phyloP scores from a whole-genome alignment of 1,140 invertebrate species.

The Temnothorax longispinosus region DNA sequence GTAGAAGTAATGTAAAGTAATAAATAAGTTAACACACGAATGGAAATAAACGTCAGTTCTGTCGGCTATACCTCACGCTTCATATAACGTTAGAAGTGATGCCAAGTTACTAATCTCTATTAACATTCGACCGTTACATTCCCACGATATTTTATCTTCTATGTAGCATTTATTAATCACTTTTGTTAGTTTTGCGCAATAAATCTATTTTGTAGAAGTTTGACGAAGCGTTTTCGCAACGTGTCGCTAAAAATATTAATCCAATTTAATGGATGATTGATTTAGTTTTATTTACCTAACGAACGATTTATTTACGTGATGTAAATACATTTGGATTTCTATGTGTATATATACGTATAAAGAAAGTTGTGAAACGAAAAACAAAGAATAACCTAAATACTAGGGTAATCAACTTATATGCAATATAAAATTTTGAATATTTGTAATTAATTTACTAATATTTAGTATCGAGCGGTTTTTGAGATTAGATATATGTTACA shows the following conservation, averaged over 20 bases:
- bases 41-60: constrained; percentile 13
- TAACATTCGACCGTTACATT: not conserved
- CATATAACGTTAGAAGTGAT: not conserved
- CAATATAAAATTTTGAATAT: not conserved
- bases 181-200: not conserved
- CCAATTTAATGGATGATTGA: constrained; percentile 11
- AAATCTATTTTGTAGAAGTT: constrained; percentile 15
- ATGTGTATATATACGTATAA: not conserved
- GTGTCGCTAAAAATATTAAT: constrained; percentile 3
- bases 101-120: constrained; percentile 18
- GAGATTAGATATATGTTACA: not conserved
- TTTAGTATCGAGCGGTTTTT: not conserved
- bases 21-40: constrained; percentile 25
- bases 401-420: not conserved
- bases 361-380: not conserved
- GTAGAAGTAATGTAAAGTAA: constrained; percentile 8
- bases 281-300: constrained; percentile 7
- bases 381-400: not conserved
- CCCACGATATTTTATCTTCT: constrained; percentile 20
- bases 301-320: not conserved
- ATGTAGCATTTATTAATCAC: constrained; percentile 32
- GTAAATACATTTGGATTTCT: not conserved
- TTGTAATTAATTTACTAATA: not conserved
- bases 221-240: not conserved
- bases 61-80: not conserved